These are phyloP conservation scores for Nesidiocoris tenuis DNA, from an alignment of 2,888 invertebrate genomes.

Conservation along the genomic window DNA sequence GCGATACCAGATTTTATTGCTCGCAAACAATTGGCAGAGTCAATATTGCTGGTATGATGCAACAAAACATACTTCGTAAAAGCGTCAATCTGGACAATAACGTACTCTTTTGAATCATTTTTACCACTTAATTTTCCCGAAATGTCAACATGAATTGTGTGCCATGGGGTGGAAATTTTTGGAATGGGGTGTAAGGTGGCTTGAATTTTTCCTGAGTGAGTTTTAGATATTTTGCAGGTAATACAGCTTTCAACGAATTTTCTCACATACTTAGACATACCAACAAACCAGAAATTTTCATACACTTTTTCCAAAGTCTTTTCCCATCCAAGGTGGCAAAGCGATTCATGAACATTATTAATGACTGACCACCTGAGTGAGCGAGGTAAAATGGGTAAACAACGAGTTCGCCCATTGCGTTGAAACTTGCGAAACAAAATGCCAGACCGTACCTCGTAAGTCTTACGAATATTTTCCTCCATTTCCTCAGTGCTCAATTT, in stretches of 20 bases:
- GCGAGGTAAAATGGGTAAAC: constrained; percentile 17
- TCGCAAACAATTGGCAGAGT: background rate
- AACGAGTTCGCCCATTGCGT: constrained; percentile 43
- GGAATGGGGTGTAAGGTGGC: constrained; percentile 46
- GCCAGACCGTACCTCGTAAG: constrained; percentile 42
- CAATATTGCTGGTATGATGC: background rate
- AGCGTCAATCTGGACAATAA: background rate
- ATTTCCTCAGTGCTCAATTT: constrained; percentile 8
- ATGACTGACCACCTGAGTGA: constrained; percentile 51
- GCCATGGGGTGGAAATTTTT: background rate
- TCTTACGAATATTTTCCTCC: background rate
- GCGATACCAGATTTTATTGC: constrained; percentile 40
- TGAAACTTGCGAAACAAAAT: constrained; percentile 48
- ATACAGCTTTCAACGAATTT: no score
- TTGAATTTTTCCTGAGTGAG: constrained; percentile 51
- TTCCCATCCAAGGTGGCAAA: constrained; percentile 2
- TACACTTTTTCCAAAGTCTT: constrained; percentile 11
- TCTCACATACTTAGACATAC: constrained; percentile 49
- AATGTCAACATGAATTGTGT: background rate
- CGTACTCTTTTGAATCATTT: constrained; percentile 5
- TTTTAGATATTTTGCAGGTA: constrained; percentile 52
- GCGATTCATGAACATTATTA: constrained; percentile 47
- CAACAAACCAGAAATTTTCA: constrained; percentile 7
- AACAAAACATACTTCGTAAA: background rate
- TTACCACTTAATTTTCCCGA: background rate